Evolutionary conservation across 2,888 invertebrate species (phyloP), one percentile per base, ranked within the genome.

Genomic region (Amphimallon solstitiale): DNA sequence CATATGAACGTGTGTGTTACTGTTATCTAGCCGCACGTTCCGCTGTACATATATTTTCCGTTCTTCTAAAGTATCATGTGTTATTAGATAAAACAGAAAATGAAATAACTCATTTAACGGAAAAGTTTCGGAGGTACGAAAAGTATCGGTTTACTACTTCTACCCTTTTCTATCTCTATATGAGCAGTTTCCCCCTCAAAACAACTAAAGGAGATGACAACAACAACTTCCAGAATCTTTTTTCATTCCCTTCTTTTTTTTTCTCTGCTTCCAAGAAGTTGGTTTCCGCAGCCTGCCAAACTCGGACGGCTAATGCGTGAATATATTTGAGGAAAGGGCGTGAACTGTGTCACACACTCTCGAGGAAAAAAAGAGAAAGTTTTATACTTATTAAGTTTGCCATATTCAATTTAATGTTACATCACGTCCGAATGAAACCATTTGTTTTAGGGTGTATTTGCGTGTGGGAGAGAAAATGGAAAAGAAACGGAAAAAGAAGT

Each of bases 371-470:
- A 51, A 35, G 34, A 21, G 51, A 54, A 54, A 54, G 54, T 54
- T 54, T 54, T 54, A 38, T 38, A 54, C 54, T 54, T 54, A 54
- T 54, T 38, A 38, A 54, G 40, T 54, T 54, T 37, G 54, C 54
- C 54, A 54, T 54, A 54, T 54, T 54, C 54, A 38, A 54, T 54
- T 54, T 54, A 54, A 54, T 54, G 54, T 54, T 54, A 38, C 37
- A 38, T 38, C 38, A 54, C 54, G 54, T 17, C 37, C 19, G 54
- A 54, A 19, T 21, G 38, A 38, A 19, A 38, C 19, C 54, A 54
- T 54, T 54, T 54, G 54, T 54, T 54, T 54, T 54, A 29, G 9
- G 29, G 29, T 7, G 29, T 29, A 29, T 29, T 29, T 5, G 29
- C 9, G 29, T 7, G 5, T 29, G 5, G 29, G 29, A 3, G 5